phyloP scores from a whole-genome alignment of 2,888 invertebrate species.

The Temnothorax unifasciatus region DNA sequence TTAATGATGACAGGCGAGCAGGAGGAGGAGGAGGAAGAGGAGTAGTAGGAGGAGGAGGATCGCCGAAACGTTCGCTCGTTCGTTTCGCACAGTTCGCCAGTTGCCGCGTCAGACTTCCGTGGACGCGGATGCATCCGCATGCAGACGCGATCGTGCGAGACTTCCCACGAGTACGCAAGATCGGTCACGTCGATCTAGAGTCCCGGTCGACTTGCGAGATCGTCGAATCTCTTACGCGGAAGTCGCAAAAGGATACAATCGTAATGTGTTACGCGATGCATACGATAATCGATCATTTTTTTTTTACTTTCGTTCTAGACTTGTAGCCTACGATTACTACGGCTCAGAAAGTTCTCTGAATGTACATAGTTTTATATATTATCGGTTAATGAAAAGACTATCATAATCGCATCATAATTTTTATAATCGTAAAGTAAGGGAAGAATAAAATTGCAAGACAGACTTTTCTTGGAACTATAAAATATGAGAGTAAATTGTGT shows the following conservation, averaged over 20 bases:
- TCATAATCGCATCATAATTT: background rate
- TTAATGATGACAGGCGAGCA: constrained; percentile 68
- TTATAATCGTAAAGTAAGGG: background rate
- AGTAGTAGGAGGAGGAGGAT: constrained; percentile 44
- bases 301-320: constrained; percentile 27
- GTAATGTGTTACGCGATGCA: constrained; percentile 19
- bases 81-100: constrained; percentile 46
- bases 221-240: constrained; percentile 39
- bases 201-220: constrained; percentile 34
- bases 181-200: constrained; percentile 58
- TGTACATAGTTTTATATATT: background rate
- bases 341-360: background rate
- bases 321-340: background rate
- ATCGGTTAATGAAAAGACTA: constrained; percentile 13
- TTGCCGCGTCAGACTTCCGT: constrained; percentile 56
- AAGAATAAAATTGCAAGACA: background rate
- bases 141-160: constrained; percentile 14
- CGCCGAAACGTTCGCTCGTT: constrained; percentile 11
- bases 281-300: constrained; percentile 30
- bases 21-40: constrained; percentile 18
- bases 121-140: constrained; percentile 34
- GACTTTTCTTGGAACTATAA: background rate
- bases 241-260: constrained; percentile 16
- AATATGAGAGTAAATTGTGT: background rate
- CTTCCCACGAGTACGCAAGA: constrained; percentile 34